Base-by-base conservation (phyloP, 2,113 vertebrate genomes). In the Ailurus styani region DNA sequence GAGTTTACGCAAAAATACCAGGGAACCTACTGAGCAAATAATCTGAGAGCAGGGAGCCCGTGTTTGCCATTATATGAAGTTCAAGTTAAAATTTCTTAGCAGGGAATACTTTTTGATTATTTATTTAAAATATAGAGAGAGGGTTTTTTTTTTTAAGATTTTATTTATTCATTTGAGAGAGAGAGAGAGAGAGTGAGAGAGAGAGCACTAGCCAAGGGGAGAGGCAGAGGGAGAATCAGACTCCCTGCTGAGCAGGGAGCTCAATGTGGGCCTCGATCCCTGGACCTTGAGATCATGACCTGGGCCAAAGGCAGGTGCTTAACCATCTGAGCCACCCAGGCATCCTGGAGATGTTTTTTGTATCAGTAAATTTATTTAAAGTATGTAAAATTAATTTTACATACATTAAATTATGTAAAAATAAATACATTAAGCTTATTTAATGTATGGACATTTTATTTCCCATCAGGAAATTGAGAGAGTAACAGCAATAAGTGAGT, bases 121-220 rank as follows among this genome's bases (percentile, higher is more conserved):
- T 91, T 91, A 87, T 93, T 95, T 95, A 75, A 96, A 95, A 55
- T 55, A 83, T 96, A 79, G 47, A 73, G 23, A 23, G 52, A 82
- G 87, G 66, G 70, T 25, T 27, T 42, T 40, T 42, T 40, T 45
- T 75, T 64, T 31, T 7, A 7, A 66, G 31, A 34, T 66, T 66
- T 34, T 66, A 34, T 64, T 64, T 64, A 66, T 66, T 62, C 60
- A 62, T 62, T 62, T 29, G 62, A 64, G 62, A 64, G 29, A 34
- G 62, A 66, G 62, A 31, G 12, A 66, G 7, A 34, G 55, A 25
- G 15, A n/a, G n/a, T n/a, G 62, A 66, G 62, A 31, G 12, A 66
- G 7, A 34, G 55, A 25, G 15, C 31, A 17, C 31, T 7, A 66
- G 15, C 3, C 6, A 14, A 66, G 31, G 31, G 31, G 62, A 64